A percentile compares a stretch with the other conserved stretches of the same genome.
Evolutionary conservation across 2,888 invertebrate species (phyloP).

Genomic region (Ormyrus thymus): DNA sequence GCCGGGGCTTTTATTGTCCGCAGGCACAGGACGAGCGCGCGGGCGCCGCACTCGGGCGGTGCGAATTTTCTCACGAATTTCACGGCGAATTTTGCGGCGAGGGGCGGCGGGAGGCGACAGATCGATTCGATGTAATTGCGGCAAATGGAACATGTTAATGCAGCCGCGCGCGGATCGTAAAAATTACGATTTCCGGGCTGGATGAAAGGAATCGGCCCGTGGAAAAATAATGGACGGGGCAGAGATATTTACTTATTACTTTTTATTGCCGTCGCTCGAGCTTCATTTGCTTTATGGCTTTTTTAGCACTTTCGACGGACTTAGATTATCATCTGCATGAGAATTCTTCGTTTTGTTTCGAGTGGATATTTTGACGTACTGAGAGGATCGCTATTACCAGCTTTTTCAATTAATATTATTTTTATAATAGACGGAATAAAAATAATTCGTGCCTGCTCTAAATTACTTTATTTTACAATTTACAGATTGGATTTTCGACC

Average conservation of each 20-base stretch:
- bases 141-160: conserved; percentile 50
- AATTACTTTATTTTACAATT: no score
- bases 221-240: conserved; percentile 4
- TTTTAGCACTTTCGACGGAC: conserved; percentile 8
- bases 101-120: conserved; percentile 1
- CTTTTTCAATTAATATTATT: no score
- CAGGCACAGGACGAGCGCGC: neutral
- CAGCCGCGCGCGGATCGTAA: conserved; percentile 20
- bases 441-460: no score
- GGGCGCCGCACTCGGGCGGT: neutral
- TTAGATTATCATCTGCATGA: no score
- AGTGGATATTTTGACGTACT: no score
- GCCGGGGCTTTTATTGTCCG: conserved; percentile 40
- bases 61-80: conserved; percentile 58
- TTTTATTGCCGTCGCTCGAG: conserved; percentile 27
- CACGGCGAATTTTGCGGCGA: conserved; percentile 8
- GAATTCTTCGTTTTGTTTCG: no score
- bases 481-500: no score
- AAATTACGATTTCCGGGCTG: conserved; percentile 31
- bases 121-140: conserved; percentile 54
- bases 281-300: neutral
- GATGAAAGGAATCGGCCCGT: neutral
- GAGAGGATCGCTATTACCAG: no score
- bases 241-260: conserved; percentile 44
- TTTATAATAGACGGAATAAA: no score